A percentile compares a stretch with the other conserved stretches of the same genome.
Evolutionary conservation across 2,888 invertebrate species (phyloP).

Genomic region (Drosophila nr. perissopoda): DNA sequence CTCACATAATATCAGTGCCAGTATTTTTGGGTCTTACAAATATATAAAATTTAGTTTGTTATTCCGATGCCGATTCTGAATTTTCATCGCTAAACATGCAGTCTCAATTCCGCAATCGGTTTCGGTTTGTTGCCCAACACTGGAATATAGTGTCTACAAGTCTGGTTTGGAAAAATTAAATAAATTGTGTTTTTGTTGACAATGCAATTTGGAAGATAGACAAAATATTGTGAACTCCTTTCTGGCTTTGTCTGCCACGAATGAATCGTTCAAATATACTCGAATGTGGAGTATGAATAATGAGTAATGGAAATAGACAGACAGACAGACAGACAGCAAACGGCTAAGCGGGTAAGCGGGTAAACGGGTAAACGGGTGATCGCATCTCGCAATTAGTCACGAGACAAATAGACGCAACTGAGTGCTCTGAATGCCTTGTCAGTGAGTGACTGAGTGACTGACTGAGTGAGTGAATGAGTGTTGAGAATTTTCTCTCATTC

Average conservation of each 20-base stretch:
- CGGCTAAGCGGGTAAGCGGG: not conserved
- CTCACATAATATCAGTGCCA: not conserved
- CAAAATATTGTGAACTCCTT: not conserved
- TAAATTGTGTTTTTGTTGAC: not conserved
- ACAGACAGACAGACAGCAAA: not conserved
- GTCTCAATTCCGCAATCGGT: not conserved
- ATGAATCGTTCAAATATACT: not conserved
- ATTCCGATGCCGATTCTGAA: not conserved
- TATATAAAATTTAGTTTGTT: not conserved
- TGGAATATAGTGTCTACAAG: not conserved
- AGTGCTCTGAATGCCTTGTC: constrained; percentile 2
- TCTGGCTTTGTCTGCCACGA: not conserved
- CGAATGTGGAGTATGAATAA: not conserved
- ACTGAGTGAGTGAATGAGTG: constrained; percentile 1
- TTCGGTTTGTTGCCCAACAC: not conserved
- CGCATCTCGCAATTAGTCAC: constrained; percentile 37
- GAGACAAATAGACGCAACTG: constrained; percentile 45
- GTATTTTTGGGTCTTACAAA: not conserved
- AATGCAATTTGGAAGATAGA: no score
- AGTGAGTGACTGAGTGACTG: not conserved
- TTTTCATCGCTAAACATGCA: not conserved
- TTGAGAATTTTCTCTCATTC: constrained; percentile 21
- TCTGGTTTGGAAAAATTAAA: not conserved
- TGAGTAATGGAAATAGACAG: not conserved
- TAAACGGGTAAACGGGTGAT: not conserved